Percentiles rank a stretch among this genome's conserved stretches.
Evolutionary conservation across 1,140 invertebrate genomes (phyloP).

Genomic region (Aplysia californica): DNA sequence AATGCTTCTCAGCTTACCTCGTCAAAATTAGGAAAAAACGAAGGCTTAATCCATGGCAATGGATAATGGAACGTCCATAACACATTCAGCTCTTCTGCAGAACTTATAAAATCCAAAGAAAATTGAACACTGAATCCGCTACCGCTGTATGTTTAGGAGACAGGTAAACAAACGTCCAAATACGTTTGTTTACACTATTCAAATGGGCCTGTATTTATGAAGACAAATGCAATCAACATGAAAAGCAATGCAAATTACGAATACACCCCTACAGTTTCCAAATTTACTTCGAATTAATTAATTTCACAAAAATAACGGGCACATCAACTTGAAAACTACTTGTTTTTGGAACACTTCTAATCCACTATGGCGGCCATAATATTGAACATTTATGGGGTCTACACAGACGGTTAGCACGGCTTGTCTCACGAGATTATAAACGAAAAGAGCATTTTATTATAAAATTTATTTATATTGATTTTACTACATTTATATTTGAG

Average conservation of each 20-base stretch:
- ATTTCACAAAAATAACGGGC: neutral
- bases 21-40: no score
- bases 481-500: neutral
- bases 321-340: neutral
- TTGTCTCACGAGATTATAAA: slow-evolving; percentile 18
- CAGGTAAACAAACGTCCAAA: slow-evolving; percentile 8
- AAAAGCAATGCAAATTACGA: neutral
- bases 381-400: slow-evolving; percentile 29
- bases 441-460: neutral
- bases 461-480: neutral
- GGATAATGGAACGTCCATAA: no score
- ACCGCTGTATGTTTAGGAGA: no score
- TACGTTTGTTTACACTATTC: slow-evolving; percentile 9
- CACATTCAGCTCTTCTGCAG: no score
- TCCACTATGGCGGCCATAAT: slow-evolving; percentile 33
- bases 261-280: neutral
- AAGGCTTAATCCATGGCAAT: no score
- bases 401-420: slow-evolving; percentile 27
- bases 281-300: neutral
- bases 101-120: no score
- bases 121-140: no score
- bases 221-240: neutral
- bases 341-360: slow-evolving; percentile 5
- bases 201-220: neutral
- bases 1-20: no score